Base-by-base conservation (phyloP, 1,140 invertebrate species). In the Drosophila pseudoobscura region DNA sequence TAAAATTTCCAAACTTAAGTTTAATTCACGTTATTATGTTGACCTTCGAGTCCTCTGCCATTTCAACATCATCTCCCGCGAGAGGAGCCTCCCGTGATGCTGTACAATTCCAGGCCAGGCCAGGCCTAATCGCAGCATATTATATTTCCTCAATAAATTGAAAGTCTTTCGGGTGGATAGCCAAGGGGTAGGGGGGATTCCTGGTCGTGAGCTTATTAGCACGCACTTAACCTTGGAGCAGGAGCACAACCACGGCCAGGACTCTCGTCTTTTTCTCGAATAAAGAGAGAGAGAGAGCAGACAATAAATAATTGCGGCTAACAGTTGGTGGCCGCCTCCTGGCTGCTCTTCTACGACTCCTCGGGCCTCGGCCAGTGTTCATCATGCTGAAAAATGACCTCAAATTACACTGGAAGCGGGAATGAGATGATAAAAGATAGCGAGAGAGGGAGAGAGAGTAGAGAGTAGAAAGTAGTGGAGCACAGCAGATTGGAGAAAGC, bases 251-350 rank as follows among this genome's bases (percentile, higher is more conserved):
- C 35, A 39, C 11, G 35, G 11, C 35, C 11, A 39, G 35, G 35
- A 39, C 35, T 39, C 35, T 39, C 3, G 35, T 39, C 35, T 39
- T 11, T 13, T 11, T 5, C 35, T 13, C 35, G 35, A 39, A 39
- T 13, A 50, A 63, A 65, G 57, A 61, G 75, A 66, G 59, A 70
- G 76, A 66, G 62, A 69, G n/a, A n/a, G 76, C 41, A 26, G 64
- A 46, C 54, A 58, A 82, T 87, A 80, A 85, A 87, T 85, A 80
- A 82, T 87, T 85, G 74, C 64, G 70, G 64, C 55, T 70, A 87
- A 87, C 82, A 75, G 73, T 85, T 69, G 80, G 74, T 61, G 61
- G 46, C 43, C 29, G 76, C 50, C 53, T 43, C 43, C 31, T 41
- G 43, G 26, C 54, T 60, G 11, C 11, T 39, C 35, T 39, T 39